Evolutionary conservation across 2,888 invertebrate genomes (phyloP).

Genomic region (Cacoxenus indagator): DNA sequence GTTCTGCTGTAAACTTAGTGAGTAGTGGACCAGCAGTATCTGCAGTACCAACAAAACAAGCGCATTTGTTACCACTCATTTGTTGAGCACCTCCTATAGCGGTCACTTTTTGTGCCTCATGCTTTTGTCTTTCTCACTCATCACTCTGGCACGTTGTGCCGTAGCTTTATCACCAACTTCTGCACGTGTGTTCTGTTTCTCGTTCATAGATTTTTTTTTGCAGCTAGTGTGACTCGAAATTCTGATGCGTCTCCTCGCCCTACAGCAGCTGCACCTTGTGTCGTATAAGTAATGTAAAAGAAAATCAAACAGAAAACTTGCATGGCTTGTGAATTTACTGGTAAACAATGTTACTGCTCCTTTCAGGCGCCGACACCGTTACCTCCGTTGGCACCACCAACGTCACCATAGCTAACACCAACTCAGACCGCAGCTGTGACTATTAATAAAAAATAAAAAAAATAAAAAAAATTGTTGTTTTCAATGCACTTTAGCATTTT

Average conservation of each 20-base stretch:
- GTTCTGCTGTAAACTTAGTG: neutral
- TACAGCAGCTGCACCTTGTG: neutral
- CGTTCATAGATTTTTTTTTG: neutral
- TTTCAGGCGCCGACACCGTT: too few species aligned
- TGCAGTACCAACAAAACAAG: neutral
- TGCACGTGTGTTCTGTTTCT: slow-evolving; percentile 23
- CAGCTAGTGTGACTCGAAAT: neutral
- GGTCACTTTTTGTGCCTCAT: neutral
- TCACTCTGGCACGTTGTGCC: slow-evolving; percentile 36
- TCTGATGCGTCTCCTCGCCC: neutral
- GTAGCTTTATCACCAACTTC: neutral
- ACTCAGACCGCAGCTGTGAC: neutral
- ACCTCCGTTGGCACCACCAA: neutral
- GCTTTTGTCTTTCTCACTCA: slow-evolving; percentile 31
- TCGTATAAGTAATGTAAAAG: slow-evolving; percentile 7
- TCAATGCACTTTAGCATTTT: slow-evolving; percentile 8
- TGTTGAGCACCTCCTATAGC: neutral
- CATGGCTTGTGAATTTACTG: slow-evolving; percentile 19
- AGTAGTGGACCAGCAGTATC: neutral
- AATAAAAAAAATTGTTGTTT: slow-evolving; percentile 14
- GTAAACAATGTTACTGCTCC: slow-evolving; percentile 24
- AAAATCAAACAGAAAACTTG: slow-evolving; percentile 12
- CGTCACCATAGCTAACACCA: neutral
- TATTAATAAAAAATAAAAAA: slow-evolving; percentile 14
- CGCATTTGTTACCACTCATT: neutral